Evolutionary conservation across 2,888 invertebrate species (phyloP).

Genomic region (Terebella lapidaria): DNA sequence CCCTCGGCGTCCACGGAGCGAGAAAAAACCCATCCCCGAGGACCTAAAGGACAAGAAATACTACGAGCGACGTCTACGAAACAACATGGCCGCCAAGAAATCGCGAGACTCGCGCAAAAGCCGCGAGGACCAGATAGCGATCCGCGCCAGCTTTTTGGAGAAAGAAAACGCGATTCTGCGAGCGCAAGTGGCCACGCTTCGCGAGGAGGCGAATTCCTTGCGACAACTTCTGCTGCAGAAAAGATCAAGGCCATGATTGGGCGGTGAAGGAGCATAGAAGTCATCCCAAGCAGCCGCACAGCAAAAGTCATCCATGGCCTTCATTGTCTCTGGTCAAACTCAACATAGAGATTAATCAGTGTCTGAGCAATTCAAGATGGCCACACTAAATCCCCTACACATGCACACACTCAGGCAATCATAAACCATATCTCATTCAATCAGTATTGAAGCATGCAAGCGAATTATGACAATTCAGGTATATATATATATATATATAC

Average conservation of each 20-base stretch:
- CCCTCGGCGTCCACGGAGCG: conserved; percentile 42
- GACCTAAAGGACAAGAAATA: conserved; percentile 86
- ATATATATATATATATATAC: too few species aligned
- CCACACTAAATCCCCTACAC: too few species aligned
- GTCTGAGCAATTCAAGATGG: too few species aligned
- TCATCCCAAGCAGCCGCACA: too few species aligned
- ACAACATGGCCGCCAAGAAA: conserved; percentile 89
- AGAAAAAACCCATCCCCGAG: conserved; percentile 71
- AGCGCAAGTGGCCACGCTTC: conserved; percentile 73
- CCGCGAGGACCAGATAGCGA: conserved; percentile 82
- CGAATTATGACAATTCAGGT: too few species aligned
- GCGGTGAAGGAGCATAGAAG: not conserved
- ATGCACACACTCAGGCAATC: too few species aligned
- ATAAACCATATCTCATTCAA: too few species aligned
- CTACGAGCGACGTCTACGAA: conserved; percentile 77
- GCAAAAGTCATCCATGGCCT: too few species aligned
- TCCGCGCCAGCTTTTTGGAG: conserved; percentile 76
- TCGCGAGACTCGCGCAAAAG: conserved; percentile 81
- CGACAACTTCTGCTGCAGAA: conserved; percentile 63
- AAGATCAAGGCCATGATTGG: conserved; percentile 24
- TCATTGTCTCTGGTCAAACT: too few species aligned
- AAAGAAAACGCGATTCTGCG: conserved; percentile 82
- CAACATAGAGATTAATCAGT: too few species aligned
- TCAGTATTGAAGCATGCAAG: too few species aligned
- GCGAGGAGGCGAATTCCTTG: conserved; percentile 73